phyloP scores from a whole-genome alignment of 30 jellyfish, hydroid and myxozoan species.

The Mastigias papua region DNA sequence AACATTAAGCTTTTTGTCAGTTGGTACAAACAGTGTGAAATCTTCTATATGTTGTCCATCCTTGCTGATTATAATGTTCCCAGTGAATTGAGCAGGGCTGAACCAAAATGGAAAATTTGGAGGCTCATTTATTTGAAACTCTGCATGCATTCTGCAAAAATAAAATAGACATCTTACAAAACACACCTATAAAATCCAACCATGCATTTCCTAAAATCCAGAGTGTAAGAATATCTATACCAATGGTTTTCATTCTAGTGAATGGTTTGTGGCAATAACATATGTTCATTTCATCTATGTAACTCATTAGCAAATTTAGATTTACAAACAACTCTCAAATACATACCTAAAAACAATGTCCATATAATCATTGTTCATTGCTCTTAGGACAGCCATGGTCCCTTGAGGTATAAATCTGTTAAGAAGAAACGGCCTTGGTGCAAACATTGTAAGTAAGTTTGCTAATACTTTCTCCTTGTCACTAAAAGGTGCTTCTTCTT shows the following conservation, averaged over 20 bases:
- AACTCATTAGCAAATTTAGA: neutral
- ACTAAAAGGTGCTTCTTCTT: slow-evolving; percentile 67
- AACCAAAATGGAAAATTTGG: slow-evolving; percentile 94
- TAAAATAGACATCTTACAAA: neutral
- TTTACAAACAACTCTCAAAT: neutral
- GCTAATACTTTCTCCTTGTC: slow-evolving; percentile 57
- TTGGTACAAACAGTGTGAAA: slow-evolving; percentile 80
- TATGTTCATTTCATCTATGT: neutral
- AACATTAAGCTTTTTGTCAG: slow-evolving; percentile 71
- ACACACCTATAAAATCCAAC: no score
- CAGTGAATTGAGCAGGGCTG: slow-evolving; percentile 94
- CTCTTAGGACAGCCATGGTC: slow-evolving; percentile 87
- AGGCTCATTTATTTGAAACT: slow-evolving; percentile 87
- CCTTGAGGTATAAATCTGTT: slow-evolving; percentile 92
- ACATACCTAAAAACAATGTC: slow-evolving; percentile 81
- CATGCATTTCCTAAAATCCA: no score
- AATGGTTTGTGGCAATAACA: no score
- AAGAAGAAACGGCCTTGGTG: slow-evolving; percentile 77
- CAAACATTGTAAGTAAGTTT: slow-evolving; percentile 78
- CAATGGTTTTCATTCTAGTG: no score
- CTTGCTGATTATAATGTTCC: slow-evolving; percentile 66
- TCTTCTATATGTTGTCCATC: slow-evolving; percentile 71
- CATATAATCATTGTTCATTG: slow-evolving; percentile 31
- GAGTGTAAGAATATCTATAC: no score
- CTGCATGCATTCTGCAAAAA: slow-evolving; percentile 85